phyloP scores from a whole-genome alignment of 2,797 vertebrate species.

The Fistularia tabacaria region DNA sequence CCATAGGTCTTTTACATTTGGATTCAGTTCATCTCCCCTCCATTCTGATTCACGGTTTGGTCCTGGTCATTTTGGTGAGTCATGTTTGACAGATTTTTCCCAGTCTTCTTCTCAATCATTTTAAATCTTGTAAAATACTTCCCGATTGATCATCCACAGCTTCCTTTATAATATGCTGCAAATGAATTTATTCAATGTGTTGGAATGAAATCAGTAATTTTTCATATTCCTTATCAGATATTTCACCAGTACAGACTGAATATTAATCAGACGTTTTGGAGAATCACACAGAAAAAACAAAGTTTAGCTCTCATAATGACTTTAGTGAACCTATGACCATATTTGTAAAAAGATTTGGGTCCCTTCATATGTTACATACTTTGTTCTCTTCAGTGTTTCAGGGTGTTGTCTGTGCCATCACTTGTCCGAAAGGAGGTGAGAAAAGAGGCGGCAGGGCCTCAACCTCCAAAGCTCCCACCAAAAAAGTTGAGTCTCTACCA shows the following conservation, averaged over 20 bases:
- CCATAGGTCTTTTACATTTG: constrained; percentile 62
- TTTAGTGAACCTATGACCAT: background rate
- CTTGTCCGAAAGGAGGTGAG: constrained; percentile 88
- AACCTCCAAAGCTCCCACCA: constrained; percentile 81
- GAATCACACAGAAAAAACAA: too few species aligned
- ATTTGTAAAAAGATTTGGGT: background rate
- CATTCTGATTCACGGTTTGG: constrained; percentile 71
- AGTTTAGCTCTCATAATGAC: too few species aligned
- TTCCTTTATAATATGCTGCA: too few species aligned
- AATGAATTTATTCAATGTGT: too few species aligned
- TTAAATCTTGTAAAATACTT: too few species aligned
- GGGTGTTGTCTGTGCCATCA: constrained; percentile 81
- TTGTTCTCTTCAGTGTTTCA: constrained; percentile 72
- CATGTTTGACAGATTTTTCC: background rate
- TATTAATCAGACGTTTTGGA: too few species aligned
- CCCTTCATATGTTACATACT: background rate
- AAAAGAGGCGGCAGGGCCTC: constrained; percentile 84
- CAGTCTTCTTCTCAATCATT: too few species aligned
- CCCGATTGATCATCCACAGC: too few species aligned
- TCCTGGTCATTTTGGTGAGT: constrained; percentile 86
- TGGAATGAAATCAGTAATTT: too few species aligned
- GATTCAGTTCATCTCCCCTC: constrained; percentile 66
- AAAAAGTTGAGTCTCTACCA: constrained; percentile 74
- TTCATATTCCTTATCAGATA: too few species aligned
- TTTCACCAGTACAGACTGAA: too few species aligned